phyloP scores from a whole-genome alignment of 2,888 invertebrate species.

The Gymnosoma rotundatum region DNA sequence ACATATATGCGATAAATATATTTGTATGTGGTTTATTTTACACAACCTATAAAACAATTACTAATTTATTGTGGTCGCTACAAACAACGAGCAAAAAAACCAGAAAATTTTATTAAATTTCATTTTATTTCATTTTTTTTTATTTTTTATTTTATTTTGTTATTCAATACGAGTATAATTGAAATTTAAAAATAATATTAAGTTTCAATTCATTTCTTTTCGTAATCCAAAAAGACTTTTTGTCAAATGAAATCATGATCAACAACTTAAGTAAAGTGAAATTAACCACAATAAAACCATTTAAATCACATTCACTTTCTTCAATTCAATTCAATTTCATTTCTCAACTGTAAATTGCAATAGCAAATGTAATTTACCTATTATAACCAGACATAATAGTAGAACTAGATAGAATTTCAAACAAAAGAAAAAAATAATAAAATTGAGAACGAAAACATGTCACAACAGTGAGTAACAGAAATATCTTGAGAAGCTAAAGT shows the following conservation, averaged over 20 bases:
- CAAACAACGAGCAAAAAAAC: slow-evolving; percentile 5
- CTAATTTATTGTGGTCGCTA: slow-evolving; percentile 60
- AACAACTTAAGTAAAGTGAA: not conserved
- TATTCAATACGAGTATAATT: not conserved
- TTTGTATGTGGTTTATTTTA: slow-evolving; percentile 14
- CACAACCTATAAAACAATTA: slow-evolving; percentile 62
- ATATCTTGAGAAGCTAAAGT: too few species aligned
- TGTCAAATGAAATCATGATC: too few species aligned
- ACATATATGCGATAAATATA: not conserved
- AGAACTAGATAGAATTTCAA: too few species aligned
- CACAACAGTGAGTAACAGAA: too few species aligned
- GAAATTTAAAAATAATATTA: not conserved
- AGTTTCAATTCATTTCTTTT: slow-evolving; percentile 1
- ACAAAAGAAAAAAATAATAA: too few species aligned
- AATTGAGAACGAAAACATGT: not conserved
- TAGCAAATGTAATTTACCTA: slow-evolving; percentile 59
- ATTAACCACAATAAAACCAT: slow-evolving; percentile 4
- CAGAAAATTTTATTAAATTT: slow-evolving; percentile 14
- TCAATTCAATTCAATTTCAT: slow-evolving; percentile 40
- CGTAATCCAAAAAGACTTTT: too few species aligned
- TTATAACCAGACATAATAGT: not conserved
- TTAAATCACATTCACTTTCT: slow-evolving; percentile 33
- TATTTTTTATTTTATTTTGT: not conserved
- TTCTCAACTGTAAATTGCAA: slow-evolving; percentile 54
- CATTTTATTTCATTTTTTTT: not conserved